Base-by-base conservation (phyloP, 2,113 vertebrate genomes). In the Apaloderma vittatum region DNA sequence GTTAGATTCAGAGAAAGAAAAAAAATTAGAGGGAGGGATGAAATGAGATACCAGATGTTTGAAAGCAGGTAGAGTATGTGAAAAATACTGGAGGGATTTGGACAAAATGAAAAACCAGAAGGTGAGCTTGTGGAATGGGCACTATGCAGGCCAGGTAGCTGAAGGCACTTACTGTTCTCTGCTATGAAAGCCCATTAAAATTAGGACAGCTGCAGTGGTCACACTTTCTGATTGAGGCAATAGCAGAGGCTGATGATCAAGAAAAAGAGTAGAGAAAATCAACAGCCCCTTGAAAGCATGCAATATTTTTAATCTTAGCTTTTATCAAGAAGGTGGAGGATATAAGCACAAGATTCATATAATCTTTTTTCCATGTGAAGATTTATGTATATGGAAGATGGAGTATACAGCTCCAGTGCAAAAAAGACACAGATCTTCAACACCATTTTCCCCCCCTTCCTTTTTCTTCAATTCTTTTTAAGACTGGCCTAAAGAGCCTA, bases 21-120 rank as follows among this genome's bases (percentile, higher is more conserved):
- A 40, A 51, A 36, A 36, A 45, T 6, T 30, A 27, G 13, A 27
- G 4, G 1, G 1, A 1, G 11, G 16, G 15, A 5, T 37, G 9
- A 66, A 89, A 81, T 17, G 30, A 61, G 12, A 8, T 15, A 13
- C 3, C 21, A 77, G 37, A 59, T 57, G 9, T 65, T 72, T 72
- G 24, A 61, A 90, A 88, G 13, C 12, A 76, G 12, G 3, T 63
- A 5, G 13, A 67, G 7, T 8, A 6, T 18, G 15, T 81, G 29
- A 36, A 6, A 46, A 51, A 45, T 15, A 3, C 12, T 10, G 16
- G 51, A 70, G 59, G 57, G 29, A n/a, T 74, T 45, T 75, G 20
- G 48, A 22, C 11, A 21, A 61, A 57, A 22, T 46, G 15, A 19
- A 48, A 46, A 45, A 62, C 2, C 27, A 78, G 59, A 65, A 30